Base-by-base conservation (phyloP, 1,140 invertebrate species). In the Bombus picipes region DNA sequence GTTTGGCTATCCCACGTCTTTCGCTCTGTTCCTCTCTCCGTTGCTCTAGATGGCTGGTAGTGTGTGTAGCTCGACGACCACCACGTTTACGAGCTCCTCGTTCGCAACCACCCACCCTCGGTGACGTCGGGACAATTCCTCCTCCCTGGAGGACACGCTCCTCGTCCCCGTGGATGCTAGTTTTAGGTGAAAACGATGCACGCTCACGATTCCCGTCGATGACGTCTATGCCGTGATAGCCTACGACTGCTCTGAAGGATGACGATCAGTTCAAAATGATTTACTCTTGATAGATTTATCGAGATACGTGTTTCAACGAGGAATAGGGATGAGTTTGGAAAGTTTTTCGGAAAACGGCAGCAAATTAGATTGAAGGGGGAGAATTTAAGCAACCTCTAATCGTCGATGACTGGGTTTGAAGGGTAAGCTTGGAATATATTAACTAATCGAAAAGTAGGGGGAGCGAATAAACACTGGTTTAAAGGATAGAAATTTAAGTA, bases 251-350 rank as follows among this genome's bases (percentile, higher is more conserved):
- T 53, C 47, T 43, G 22, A 28, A 32, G 59, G 15, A 8, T 41
- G 73, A 77, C 77, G 43, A 83, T 77, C 65, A 62, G 15, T 68
- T 77, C 32, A 9, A 57, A 76, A 83, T 59, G 43, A 77, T 77
- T 57, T 66, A 15, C 10, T 9, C 1, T 12, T n/a, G 34, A 6
- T 75, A 57, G 37, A 4, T 8, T 28, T 71, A 13, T 5, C 25
- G 1, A 9, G 12, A 6, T 18, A 18, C 15, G 12, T 22, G 9
- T 39, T 28, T 39, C 10, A 25, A 12, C 18, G 65, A 62, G 65
- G 65, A 66, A 15, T 13, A 37, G 74, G 1, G 6, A 8, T 22
- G 47, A 22, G 6, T 37, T 37, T 57, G 18, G 10, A 70, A 18
- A 3, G 18, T 62, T 62, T 62, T 62, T 62, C 18, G 47, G 0